Conservation (phyloP, 2,888 invertebrate species). For the Nemurella pictetii region DNA sequence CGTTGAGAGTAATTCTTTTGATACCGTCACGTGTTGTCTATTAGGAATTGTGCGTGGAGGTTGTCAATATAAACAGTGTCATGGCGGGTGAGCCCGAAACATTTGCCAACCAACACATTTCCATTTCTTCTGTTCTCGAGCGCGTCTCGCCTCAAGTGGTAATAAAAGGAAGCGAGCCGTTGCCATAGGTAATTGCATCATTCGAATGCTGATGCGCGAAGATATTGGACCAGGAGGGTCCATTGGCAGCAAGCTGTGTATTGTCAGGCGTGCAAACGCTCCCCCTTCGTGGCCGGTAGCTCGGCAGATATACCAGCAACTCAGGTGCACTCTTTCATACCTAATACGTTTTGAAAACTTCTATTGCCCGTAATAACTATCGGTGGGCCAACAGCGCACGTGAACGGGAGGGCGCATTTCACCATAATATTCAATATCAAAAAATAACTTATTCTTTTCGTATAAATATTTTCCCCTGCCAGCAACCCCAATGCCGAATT, state of each 20-base stretch:
- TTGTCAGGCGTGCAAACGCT: not conserved
- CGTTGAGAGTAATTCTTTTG: not conserved
- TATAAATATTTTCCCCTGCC: not conserved
- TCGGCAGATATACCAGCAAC: not conserved
- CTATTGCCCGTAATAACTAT: not conserved
- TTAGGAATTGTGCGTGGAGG: not conserved
- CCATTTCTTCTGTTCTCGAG: not conserved
- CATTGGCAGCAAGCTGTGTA: not conserved
- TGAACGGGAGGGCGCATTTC: not conserved
- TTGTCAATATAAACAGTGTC: not conserved
- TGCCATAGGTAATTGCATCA: conserved; percentile 54
- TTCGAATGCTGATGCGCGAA: conserved; percentile 55
- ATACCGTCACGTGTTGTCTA: not conserved
- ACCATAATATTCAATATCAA: not conserved
- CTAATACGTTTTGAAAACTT: not conserved
- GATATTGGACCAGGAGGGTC: conserved; percentile 46
- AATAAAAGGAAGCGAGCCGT: conserved; percentile 45
- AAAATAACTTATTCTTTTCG: not conserved
- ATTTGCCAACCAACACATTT: conserved; percentile 9
- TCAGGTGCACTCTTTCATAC: conserved; percentile 14
- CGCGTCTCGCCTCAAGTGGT: conserved; percentile 3
- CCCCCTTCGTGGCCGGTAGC: not conserved
- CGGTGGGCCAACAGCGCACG: not conserved
- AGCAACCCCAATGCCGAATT: not conserved
- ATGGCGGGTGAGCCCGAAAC: not conserved